These are phyloP conservation scores for Smittia sp. DNA, from an alignment of 2,888 invertebrate genomes.

Conservation along the genomic window DNA sequence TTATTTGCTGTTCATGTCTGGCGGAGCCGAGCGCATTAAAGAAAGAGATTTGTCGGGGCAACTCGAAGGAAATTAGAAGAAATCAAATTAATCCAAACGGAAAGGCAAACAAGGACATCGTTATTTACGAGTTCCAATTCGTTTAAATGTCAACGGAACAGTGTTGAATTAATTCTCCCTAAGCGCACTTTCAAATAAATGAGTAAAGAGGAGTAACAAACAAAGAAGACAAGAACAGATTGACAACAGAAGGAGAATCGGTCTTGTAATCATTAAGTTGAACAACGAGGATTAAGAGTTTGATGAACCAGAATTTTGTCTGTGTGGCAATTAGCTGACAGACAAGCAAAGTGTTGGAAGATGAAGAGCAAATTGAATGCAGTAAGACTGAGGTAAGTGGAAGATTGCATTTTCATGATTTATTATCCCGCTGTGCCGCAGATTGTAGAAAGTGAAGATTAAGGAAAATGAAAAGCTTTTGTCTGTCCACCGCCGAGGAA, in stretches of 20 bases:
- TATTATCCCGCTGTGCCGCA: not conserved
- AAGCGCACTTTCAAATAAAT: not conserved
- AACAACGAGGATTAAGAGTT: too few species aligned
- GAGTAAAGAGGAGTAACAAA: too few species aligned
- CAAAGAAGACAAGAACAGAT: not conserved
- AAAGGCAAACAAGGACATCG: too few species aligned
- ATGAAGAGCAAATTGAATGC: not conserved
- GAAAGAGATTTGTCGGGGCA: too few species aligned
- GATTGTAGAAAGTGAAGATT: not conserved
- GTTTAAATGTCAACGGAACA: not conserved
- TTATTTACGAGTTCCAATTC: too few species aligned
- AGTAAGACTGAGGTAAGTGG: not conserved
- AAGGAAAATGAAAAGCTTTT: not conserved
- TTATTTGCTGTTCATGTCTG: too few species aligned
- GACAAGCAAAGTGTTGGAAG: not conserved
- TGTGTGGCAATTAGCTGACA: too few species aligned
- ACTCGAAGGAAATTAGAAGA: too few species aligned
- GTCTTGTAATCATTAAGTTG: too few species aligned
- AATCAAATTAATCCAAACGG: too few species aligned
- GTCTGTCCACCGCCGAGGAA: not conserved
- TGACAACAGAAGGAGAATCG: not conserved
- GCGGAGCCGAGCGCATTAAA: too few species aligned
- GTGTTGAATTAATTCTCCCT: not conserved
- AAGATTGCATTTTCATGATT: slow-evolving; percentile 5
- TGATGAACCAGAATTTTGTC: too few species aligned